Evolutionary conservation across 1,140 invertebrate species (phyloP).

Genomic region (Hypothenemus hampei): DNA sequence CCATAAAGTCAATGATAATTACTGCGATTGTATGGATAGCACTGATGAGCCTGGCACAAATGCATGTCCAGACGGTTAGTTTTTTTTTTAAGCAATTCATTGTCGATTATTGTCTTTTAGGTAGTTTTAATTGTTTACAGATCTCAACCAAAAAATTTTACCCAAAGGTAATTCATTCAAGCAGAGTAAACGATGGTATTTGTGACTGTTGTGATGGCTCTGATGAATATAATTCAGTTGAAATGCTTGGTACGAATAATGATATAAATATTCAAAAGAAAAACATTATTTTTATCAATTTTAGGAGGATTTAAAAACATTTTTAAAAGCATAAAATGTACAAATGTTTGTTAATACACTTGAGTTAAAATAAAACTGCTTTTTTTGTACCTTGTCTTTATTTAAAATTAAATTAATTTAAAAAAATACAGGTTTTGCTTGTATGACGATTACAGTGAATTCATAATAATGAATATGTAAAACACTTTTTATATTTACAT

Average conservation of each 20-base stretch:
- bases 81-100: conserved; percentile 61
- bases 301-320: not conserved
- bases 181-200: conserved; percentile 86
- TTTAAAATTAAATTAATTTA: conserved; percentile 24
- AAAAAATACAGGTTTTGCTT: conserved; percentile 23
- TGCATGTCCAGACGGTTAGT: conserved; percentile 48
- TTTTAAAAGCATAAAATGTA: not conserved
- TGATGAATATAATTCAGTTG: conserved; percentile 52
- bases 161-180: conserved; percentile 49
- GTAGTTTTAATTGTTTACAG: conserved; percentile 21
- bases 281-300: not conserved
- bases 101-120: conserved; percentile 10
- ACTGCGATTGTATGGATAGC: conserved; percentile 94
- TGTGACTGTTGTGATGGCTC: conserved; percentile 89
- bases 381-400: no score
- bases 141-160: conserved; percentile 34
- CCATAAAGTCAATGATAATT: conserved; percentile 90
- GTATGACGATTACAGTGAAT: conserved; percentile 4
- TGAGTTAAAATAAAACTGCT: no score
- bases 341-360: not conserved
- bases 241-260: not conserved
- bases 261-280: not conserved
- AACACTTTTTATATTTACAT: conserved; percentile 1
- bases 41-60: conserved; percentile 94
- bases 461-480: conserved; percentile 1